Base-by-base conservation (phyloP, 2,888 invertebrate species). In the Cephus spinipes region DNA sequence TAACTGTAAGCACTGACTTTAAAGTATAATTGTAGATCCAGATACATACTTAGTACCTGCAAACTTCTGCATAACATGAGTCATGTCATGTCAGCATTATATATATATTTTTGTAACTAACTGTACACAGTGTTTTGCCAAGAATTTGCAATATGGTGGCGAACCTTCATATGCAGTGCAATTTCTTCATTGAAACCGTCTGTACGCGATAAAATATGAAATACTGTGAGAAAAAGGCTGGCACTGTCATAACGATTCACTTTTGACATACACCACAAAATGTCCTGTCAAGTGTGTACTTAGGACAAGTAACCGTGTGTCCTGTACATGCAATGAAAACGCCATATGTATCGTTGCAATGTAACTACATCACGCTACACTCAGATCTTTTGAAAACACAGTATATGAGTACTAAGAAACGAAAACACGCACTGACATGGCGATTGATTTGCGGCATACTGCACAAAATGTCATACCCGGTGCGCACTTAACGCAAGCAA, bases 401-500 rank as follows among this genome's bases (percentile, higher is more conserved):
- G 55, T 55, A 55, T 23, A 23, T 55, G 55, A 55, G 23, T 31
- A 71, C 73, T 87, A 94, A 75, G 93, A 93, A 86, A 95, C 92
- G 89, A 94, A 95, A 78, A 94, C 95, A 23, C 71, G 71, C 31
- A 71, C 71, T 31, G 33, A 15, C 71, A 71, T 71, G 31, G 71
- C 71, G 2, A 71, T 71, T 12, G 93, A 93, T 85, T 94, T 93
- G 77, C 98, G 94, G 92, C 98, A 98, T 87, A 97, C 94, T 71
- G 97, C 97, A 92, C 98, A 98, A 85, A 94, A 95, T 85, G 94
- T 94, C 30, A 97, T 94, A 76, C 96, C 95, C 40, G 96, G 94
- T 73, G 97, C 96, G 93, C 98, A 98, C 87, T 95, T 95, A 80
- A 95, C 95, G 92, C 98, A 98, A 76, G 97, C 95, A 77, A 97